Base-by-base conservation (phyloP, 1,140 invertebrate species). In the Homalodisca vitripennis region DNA sequence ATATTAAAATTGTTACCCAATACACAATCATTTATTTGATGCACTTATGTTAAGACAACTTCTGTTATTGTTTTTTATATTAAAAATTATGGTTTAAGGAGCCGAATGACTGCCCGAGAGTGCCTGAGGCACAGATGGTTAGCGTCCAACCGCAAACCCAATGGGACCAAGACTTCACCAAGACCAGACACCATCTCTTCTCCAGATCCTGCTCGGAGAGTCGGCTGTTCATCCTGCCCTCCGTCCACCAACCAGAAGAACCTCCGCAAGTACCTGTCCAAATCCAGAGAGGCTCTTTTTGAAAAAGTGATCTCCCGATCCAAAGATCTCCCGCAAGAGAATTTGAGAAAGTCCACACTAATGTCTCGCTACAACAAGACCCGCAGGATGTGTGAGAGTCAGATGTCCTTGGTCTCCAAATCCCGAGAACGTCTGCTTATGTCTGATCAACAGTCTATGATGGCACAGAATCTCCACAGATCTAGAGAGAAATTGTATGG, bases 101-200 rank as follows among this genome's bases (percentile, higher is more conserved):
- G 82, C 55, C 81, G 88, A 48, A 77, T 89, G 77, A 86, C 85
- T 48, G 86, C 85, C 20, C 81, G 81, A 30, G 83, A 89, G 66
- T 89, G 87, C 71, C 79, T 89, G 13, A 77, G 84, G 41, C 88
- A 90, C 76, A 77, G 84, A 1, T 90, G 88, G 88, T 79, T 88
- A 32, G 60, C 70, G 20, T 72, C 71, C 30, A 67, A 67, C 24
- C 32, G 63, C n/a, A 66, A 69, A 60, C 20, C 29, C 26, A 46
- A 12, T 1, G 13, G 41, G 6, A n/a, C 30, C 20, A 1, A n/a
- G 20, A 1, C 46, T 32, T 22, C 17, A 1, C 13, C 13, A 3
- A 29, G 14, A 55, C 22, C 0, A n/a, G 63, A 70, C 1, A 47
- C 62, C 0, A 72, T 53, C 13, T 60, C 82, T 70, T 80, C 86